Conservation (phyloP, 1,140 invertebrate genomes). For the Zaprionus davidi region DNA sequence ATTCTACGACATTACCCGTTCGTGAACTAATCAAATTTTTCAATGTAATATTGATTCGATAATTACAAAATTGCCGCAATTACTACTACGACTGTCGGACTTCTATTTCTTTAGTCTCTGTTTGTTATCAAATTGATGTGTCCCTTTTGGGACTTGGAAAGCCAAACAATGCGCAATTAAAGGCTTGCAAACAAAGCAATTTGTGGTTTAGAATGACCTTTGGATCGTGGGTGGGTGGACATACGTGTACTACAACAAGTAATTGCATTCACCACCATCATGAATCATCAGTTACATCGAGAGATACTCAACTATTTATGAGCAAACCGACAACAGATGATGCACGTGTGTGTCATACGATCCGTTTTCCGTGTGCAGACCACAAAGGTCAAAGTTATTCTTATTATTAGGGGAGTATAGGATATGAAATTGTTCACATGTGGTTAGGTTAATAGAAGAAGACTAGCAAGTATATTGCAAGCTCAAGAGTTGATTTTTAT, state of each 20-base stretch:
- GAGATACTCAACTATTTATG: slow-evolving; percentile 2
- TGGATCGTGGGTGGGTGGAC: not conserved
- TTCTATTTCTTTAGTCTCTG: not conserved
- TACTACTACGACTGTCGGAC: not conserved
- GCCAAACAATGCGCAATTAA: not conserved
- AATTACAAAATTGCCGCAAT: slow-evolving; percentile 28
- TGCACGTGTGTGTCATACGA: not conserved
- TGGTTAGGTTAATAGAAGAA: not conserved
- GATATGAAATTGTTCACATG: not conserved
- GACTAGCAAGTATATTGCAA: not conserved
- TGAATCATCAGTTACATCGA: slow-evolving; percentile 6
- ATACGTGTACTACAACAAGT: not conserved
- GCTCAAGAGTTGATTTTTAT: not conserved
- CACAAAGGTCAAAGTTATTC: slow-evolving; percentile 1
- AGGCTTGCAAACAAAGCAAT: not conserved
- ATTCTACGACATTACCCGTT: not conserved
- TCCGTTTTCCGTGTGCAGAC: not conserved
- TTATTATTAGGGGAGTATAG: not conserved
- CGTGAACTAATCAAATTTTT: slow-evolving; percentile 11
- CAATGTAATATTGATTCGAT: slow-evolving; percentile 20
- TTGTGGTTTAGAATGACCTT: slow-evolving; percentile 1
- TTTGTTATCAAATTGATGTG: not conserved
- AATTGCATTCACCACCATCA: not conserved
- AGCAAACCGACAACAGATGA: not conserved
- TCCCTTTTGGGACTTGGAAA: not conserved